Evolutionary conservation across 2,797 vertebrate genomes (phyloP).

Genomic region (Dendrocincla tyrannina): DNA sequence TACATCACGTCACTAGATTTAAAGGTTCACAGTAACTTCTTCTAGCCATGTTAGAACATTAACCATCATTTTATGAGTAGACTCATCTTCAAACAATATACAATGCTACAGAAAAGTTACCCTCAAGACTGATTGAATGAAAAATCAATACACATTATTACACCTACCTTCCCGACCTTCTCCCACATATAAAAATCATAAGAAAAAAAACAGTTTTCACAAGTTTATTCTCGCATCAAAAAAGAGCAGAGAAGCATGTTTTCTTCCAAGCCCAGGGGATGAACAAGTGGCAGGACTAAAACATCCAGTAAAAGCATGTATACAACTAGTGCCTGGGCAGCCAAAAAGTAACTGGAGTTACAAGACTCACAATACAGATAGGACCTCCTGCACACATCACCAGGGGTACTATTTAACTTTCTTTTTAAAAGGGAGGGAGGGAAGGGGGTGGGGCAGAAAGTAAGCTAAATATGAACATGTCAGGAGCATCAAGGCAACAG

Average conservation of each 20-base stretch:
- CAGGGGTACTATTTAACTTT: background rate
- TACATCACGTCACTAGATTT: constrained; percentile 12
- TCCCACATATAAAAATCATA: background rate
- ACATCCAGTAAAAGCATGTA: background rate
- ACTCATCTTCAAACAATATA: constrained; percentile 7
- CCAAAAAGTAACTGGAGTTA: background rate
- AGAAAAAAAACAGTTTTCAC: constrained; percentile 16
- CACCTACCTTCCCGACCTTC: background rate
- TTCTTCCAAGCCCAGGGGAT: background rate
- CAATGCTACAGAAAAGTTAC: background rate
- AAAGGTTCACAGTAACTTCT: constrained; percentile 26
- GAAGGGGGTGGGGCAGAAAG: background rate
- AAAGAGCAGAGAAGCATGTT: background rate
- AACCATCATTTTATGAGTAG: background rate
- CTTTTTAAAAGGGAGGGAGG: background rate
- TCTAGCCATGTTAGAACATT: background rate
- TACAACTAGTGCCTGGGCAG: background rate
- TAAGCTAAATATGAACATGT: background rate
- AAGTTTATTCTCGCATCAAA: background rate
- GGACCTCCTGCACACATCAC: background rate
- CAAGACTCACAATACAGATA: background rate
- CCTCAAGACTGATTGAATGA: constrained; percentile 15
- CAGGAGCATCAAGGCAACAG: background rate
- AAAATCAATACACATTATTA: constrained; percentile 22
- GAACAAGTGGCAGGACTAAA: background rate